These are phyloP conservation scores for Mallotus villosus DNA, from an alignment of 2,797 vertebrate genomes.

Conservation along the genomic window DNA sequence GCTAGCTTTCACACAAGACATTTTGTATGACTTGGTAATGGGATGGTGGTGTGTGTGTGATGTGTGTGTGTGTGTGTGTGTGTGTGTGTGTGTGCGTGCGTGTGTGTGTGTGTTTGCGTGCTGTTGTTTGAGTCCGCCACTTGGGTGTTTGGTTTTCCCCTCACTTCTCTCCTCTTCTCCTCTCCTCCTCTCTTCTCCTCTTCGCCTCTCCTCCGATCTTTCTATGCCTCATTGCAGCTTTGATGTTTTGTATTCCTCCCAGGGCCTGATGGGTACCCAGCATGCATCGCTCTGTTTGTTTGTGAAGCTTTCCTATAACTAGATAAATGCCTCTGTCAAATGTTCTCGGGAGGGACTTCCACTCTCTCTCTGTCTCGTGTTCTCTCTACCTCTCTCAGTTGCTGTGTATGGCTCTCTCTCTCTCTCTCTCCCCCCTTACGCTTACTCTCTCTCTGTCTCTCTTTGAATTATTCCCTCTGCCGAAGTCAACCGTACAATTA, in stretches of 20 bases:
- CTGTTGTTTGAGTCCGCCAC: neutral
- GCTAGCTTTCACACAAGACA: conserved; percentile 34
- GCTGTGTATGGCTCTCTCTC: neutral
- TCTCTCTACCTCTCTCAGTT: neutral
- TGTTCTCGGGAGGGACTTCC: conserved; percentile 1
- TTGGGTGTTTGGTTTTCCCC: conserved; percentile 9
- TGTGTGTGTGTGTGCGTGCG: conserved; percentile 11
- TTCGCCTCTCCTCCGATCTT: conserved; percentile 25
- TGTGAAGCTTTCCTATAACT: conserved; percentile 26
- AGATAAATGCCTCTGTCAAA: conserved; percentile 33
- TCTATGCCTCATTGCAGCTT: conserved; percentile 43
- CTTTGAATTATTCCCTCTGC: neutral
- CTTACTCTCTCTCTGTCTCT: neutral
- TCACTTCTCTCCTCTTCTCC: conserved; percentile 16
- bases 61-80: conserved; percentile 9
- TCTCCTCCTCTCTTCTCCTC: conserved; percentile 23
- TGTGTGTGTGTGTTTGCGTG: neutral
- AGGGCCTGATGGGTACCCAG: conserved; percentile 30
- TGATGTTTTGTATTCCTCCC: conserved; percentile 48
- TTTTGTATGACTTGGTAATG: conserved; percentile 34
- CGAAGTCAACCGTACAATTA: neutral
- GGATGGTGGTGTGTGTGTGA: neutral
- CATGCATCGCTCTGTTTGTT: conserved; percentile 27
- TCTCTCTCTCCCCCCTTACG: neutral
- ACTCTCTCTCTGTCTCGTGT: too few species aligned